Base-by-base conservation (phyloP, 2,113 vertebrate species). In the Choloepus hoffmanni region DNA sequence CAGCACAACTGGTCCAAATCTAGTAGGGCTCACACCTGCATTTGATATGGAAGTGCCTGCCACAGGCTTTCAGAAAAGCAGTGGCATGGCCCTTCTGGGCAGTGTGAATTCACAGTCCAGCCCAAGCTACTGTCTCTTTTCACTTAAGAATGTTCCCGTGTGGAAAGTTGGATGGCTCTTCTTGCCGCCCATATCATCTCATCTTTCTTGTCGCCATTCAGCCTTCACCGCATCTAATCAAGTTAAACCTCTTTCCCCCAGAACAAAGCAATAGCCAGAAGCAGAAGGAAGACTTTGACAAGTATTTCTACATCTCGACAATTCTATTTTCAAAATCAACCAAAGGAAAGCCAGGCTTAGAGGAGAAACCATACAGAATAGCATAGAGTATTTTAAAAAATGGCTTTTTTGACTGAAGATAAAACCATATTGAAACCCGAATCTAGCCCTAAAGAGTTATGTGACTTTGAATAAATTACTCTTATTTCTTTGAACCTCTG, bases 231-330 rank as follows among this genome's bases (percentile, higher is more conserved):
- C 53, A 79, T 24, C 43, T 48, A 45, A 33, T 23, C 28, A 74
- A 78, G 48, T 65, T n/a, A 65, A n/a, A n/a, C 28, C 11, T 85
- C 12, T 85, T n/a, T 72, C 62, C 50, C 83, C 72, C 21, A 62
- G 58, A 88, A 77, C 30, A 94, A 92, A 70, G 23, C 60, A 92
- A 48, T 58, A 43, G 62, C 82, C 60, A 72, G 14, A 77, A n/a
- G 76, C 74, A 90, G 82, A 40, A 18, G 76, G 16, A 19, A 12
- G 5, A 23, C 6, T 73, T 53, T 28, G 40, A 76, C 67, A 50
- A 60, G 63, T 84, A 9, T 73, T 58, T 85, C 5, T 67, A 60
- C 40, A 84, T 43, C 62, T 83, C 74, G 36, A 48, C 60, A 58
- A 33, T 85, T 76, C 60, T 70, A 8, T 65, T 72, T 18, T 94